phyloP scores from a whole-genome alignment of 1,140 invertebrate species.

The Dolichoris vasculosae region DNA sequence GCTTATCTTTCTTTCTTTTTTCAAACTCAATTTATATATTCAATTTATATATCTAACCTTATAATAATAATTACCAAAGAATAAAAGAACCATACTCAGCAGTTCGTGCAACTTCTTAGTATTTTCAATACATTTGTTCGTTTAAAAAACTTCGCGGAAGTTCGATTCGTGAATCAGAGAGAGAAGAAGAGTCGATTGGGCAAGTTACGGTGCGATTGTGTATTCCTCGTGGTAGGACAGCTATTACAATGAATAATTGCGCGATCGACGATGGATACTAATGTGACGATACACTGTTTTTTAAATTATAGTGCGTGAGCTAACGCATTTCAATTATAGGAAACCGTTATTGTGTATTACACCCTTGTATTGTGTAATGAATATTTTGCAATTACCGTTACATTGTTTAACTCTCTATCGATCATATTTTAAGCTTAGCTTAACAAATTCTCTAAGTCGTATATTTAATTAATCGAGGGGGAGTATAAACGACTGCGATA shows the following conservation, averaged over 20 bases:
- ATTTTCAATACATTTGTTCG: neutral
- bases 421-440: neutral
- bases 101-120: neutral
- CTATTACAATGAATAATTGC: slow-evolving; percentile 8
- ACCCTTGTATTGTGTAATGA: neutral
- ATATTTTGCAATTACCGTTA: neutral
- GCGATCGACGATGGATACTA: neutral
- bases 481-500: too few relatives aligned
- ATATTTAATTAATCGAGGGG: too few relatives aligned
- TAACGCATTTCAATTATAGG: neutral
- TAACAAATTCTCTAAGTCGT: too few relatives aligned
- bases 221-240: neutral
- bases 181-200: neutral
- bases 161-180: neutral
- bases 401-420: neutral
- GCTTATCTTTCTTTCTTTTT: neutral
- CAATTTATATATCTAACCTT: neutral
- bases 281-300: neutral
- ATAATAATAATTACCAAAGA: neutral
- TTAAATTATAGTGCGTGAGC: neutral
- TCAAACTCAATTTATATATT: too few relatives aligned
- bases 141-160: neutral
- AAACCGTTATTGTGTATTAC: neutral
- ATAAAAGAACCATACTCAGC: neutral
- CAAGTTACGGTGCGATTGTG: neutral